A percentile compares a stretch with the other conserved stretches of the same genome.
Conservation (phyloP, 2,113 vertebrate species). For the Eidolon helvum region DNA sequence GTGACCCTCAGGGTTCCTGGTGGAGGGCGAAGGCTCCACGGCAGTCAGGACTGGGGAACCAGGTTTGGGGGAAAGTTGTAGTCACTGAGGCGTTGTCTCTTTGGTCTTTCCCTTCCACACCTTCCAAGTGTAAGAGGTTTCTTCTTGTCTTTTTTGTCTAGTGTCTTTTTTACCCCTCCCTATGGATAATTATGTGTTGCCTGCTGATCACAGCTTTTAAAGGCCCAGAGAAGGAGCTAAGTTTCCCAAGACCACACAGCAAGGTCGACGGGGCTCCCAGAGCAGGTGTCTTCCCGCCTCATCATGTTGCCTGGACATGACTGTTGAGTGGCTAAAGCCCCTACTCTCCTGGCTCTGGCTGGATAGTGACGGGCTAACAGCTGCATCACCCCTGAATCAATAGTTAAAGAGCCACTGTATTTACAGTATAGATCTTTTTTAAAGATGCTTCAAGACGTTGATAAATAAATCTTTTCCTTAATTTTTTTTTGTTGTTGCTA, state of each 20-base stretch:
- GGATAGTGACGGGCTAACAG: fast-evolving
- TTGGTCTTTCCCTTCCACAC: not conserved
- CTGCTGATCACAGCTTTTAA: not conserved
- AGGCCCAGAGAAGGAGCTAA: not conserved
- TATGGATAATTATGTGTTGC: not conserved
- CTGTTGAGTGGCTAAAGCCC: not conserved
- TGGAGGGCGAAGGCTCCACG: not conserved
- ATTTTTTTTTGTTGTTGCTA: not conserved
- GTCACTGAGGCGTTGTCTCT: not conserved
- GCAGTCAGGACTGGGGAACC: not conserved
- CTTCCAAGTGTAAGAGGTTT: not conserved
- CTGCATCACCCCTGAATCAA: fast-evolving
- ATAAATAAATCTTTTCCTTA: not conserved
- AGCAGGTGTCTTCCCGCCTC: not conserved
- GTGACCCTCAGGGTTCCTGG: too few relatives aligned
- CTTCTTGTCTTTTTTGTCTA: not conserved
- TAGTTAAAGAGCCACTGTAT: not conserved
- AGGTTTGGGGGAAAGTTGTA: not conserved
- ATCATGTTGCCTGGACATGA: fast-evolving
- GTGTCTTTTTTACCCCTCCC: not conserved
- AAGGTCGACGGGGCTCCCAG: not conserved
- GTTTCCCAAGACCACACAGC: not conserved
- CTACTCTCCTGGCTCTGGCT: not conserved
- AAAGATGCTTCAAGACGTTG: too few relatives aligned
- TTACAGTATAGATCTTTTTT: not conserved